These are phyloP conservation scores for Rhagologus leucostigma DNA, from an alignment of 2,113 vertebrate genomes.

Conservation along the genomic window DNA sequence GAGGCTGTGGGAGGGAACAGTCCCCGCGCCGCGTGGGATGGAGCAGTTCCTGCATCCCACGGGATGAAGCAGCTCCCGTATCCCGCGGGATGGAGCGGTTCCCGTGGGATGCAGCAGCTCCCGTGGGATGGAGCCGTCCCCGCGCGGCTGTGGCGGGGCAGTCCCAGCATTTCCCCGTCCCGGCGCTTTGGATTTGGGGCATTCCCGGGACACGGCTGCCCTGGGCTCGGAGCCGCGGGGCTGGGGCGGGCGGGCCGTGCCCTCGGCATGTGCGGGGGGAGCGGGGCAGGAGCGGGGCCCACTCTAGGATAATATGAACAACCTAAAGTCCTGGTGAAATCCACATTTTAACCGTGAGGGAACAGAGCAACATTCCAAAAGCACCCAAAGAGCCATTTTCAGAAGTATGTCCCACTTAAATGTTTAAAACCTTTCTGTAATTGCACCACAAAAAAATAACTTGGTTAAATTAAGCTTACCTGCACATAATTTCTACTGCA, in stretches of 20 bases:
- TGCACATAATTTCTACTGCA: not conserved
- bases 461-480: not conserved
- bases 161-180: not conserved
- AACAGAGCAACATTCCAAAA: not conserved
- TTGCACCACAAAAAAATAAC: not conserved
- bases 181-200: not conserved
- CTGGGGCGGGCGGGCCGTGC: too few relatives aligned
- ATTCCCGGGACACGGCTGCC: not conserved
- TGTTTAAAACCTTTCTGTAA: not conserved
- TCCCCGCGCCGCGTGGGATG: not conserved
- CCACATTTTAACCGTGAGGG: rapidly evolving
- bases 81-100: not conserved
- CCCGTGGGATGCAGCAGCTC: not conserved
- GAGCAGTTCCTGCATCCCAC: not conserved
- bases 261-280: too few relatives aligned
- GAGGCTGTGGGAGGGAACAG: not conserved
- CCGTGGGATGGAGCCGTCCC: too few relatives aligned
- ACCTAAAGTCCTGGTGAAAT: rapidly evolving
- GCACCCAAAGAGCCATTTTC: not conserved
- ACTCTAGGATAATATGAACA: not conserved
- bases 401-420: not conserved
- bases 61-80: not conserved
- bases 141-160: not conserved
- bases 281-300: not conserved
- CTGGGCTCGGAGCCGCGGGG: not conserved